phyloP scores from a whole-genome alignment of 2,797 vertebrate genomes.

The Valencia hispanica region DNA sequence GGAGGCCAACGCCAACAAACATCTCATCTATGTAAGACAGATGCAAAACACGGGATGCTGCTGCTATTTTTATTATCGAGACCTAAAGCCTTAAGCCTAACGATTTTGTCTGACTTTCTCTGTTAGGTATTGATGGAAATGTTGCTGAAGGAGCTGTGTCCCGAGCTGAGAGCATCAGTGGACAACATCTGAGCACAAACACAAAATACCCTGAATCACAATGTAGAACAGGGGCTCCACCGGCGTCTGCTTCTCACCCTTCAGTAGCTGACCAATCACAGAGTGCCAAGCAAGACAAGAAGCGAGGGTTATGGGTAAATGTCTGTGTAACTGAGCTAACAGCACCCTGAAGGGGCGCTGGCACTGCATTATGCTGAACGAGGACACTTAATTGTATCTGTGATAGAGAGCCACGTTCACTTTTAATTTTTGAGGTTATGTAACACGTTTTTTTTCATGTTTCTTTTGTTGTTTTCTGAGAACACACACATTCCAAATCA shows the following conservation, averaged over 20 bases:
- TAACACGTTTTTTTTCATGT: background rate
- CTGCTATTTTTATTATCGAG: background rate
- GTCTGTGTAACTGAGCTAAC: constrained; percentile 24
- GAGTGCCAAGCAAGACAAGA: constrained; percentile 46
- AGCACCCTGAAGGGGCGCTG: constrained; percentile 12
- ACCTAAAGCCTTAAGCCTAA: background rate
- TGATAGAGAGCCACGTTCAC: constrained; percentile 23
- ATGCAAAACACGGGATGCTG: background rate
- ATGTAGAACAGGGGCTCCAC: constrained; percentile 7
- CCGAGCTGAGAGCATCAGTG: constrained; percentile 88
- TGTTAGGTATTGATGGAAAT: constrained; percentile 93
- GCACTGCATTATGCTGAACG: background rate
- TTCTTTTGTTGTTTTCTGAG: constrained; percentile 15
- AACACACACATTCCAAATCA: constrained; percentile 38
- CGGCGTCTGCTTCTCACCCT: constrained; percentile 41
- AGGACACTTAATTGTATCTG: constrained; percentile 7
- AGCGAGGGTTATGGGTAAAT: constrained; percentile 18
- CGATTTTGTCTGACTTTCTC: constrained; percentile 28
- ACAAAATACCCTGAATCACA: background rate
- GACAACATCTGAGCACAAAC: constrained; percentile 79
- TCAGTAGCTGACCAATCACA: constrained; percentile 59
- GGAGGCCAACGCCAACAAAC: constrained; percentile 96
- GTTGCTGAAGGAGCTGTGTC: constrained; percentile 92
- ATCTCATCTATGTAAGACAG: constrained; percentile 94
- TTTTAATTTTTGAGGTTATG: constrained; percentile 27